Evolutionary conservation across 1,140 invertebrate genomes (phyloP).

Genomic region (Tyrophagus putrescentiae): DNA sequence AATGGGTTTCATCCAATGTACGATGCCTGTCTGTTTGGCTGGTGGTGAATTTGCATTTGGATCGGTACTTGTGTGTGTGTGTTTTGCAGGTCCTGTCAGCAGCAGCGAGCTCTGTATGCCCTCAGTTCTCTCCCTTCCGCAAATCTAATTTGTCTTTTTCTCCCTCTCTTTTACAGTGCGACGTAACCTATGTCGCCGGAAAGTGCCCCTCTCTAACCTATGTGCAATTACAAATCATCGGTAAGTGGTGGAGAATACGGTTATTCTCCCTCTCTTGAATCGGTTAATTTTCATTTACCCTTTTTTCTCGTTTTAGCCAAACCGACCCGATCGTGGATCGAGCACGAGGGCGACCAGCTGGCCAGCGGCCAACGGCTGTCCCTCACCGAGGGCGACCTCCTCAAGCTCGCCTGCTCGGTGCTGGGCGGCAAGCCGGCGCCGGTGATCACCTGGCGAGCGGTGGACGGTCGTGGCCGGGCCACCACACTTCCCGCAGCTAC

Average conservation of each 20-base stretch:
- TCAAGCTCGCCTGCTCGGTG: slow-evolving; percentile 18
- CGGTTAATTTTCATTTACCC: background rate
- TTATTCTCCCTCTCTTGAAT: background rate
- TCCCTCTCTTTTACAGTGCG: slow-evolving; percentile 23
- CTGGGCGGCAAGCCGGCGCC: slow-evolving; percentile 54
- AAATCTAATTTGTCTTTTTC: background rate
- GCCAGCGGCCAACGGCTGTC: background rate
- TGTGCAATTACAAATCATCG: slow-evolving; percentile 28
- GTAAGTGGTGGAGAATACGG: slow-evolving; percentile 21
- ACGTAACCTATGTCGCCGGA: slow-evolving; percentile 29
- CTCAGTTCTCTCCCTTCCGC: background rate
- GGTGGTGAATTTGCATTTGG: background rate
- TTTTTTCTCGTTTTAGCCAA: slow-evolving; percentile 13
- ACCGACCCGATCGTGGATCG: slow-evolving; percentile 16
- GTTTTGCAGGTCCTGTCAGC: no score
- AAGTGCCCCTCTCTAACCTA: slow-evolving; percentile 30
- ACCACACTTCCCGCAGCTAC: slow-evolving; percentile 20
- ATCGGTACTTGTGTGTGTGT: no score
- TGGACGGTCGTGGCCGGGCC: slow-evolving; percentile 30
- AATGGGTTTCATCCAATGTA: no score
- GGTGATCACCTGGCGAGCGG: slow-evolving; percentile 51
- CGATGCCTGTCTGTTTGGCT: no score
- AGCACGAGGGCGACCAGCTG: background rate
- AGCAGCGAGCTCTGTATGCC: no score
- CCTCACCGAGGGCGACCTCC: slow-evolving; percentile 14